Conservation (phyloP, 92 coral and sea anemone genomes). For the Hydrozoanthus gracilis region DNA sequence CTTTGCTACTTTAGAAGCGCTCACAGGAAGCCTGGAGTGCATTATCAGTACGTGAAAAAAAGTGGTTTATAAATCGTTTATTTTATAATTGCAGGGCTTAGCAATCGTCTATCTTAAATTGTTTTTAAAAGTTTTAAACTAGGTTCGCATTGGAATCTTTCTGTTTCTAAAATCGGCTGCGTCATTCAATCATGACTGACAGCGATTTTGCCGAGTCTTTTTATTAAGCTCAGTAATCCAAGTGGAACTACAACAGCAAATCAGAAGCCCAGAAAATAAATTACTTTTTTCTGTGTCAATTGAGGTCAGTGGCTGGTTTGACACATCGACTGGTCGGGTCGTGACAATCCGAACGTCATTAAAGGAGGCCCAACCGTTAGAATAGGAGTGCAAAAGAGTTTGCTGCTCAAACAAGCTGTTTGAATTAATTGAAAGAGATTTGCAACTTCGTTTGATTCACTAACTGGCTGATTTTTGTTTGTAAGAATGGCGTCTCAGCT, state of each 20-base stretch:
- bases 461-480: background rate
- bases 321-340: background rate
- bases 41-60: too few relatives aligned
- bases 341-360: background rate
- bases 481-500: constrained; percentile 10
- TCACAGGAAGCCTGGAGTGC: too few relatives aligned
- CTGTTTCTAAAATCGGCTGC: too few relatives aligned
- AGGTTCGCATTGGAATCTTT: too few relatives aligned
- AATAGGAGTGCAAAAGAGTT: background rate
- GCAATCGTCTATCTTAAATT: too few relatives aligned
- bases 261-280: background rate
- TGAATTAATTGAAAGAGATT: background rate
- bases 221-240: too few relatives aligned
- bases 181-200: too few relatives aligned
- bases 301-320: background rate
- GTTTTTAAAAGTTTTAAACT: too few relatives aligned
- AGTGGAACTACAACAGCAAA: background rate
- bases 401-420: background rate
- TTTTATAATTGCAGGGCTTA: too few relatives aligned
- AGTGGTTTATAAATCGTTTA: too few relatives aligned
- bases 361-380: background rate
- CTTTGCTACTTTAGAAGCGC: too few relatives aligned
- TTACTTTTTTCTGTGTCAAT: background rate
- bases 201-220: too few relatives aligned
- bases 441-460: background rate